Evolutionary conservation across 2,888 invertebrate species (phyloP).

Genomic region (Proisotoma minuta): DNA sequence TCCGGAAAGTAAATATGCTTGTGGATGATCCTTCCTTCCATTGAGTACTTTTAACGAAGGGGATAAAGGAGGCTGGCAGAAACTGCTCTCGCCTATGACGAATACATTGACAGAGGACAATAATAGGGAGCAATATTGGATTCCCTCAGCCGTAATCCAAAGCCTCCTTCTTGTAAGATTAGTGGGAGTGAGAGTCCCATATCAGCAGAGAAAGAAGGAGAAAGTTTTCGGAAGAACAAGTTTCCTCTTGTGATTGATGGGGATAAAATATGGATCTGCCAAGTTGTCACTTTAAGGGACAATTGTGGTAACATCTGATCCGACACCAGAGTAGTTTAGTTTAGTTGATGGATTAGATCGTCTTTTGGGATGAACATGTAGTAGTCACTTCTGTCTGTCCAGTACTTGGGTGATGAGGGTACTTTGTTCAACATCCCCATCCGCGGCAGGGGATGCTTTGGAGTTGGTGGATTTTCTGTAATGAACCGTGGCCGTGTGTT

Average conservation of each 20-base stretch:
- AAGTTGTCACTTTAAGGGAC: conserved; percentile 1
- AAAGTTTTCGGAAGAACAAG: no score
- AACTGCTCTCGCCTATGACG: no score
- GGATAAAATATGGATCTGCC: background rate
- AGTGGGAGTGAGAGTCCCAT: no score
- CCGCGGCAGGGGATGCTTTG: conserved; percentile 16
- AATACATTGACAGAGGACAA: no score
- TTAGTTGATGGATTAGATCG: conserved; percentile 2
- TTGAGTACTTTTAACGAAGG: no score
- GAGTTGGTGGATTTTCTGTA: conserved; percentile 36
- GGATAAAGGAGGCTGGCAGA: no score
- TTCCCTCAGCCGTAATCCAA: no score
- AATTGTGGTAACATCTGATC: background rate
- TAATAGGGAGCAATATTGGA: no score
- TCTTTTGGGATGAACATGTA: conserved; percentile 30
- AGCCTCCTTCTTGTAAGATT: no score
- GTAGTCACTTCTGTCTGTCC: conserved; percentile 40
- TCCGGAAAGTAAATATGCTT: no score
- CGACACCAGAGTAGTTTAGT: background rate
- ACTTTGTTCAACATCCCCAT: conserved; percentile 43
- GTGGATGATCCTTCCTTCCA: no score
- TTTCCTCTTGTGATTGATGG: background rate
- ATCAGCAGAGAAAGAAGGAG: no score
- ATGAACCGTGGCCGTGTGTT: conserved; percentile 39
- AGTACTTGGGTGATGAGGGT: conserved; percentile 46